Conservation (phyloP, 2,888 invertebrate species). For the Pseudococcus longispinus region DNA sequence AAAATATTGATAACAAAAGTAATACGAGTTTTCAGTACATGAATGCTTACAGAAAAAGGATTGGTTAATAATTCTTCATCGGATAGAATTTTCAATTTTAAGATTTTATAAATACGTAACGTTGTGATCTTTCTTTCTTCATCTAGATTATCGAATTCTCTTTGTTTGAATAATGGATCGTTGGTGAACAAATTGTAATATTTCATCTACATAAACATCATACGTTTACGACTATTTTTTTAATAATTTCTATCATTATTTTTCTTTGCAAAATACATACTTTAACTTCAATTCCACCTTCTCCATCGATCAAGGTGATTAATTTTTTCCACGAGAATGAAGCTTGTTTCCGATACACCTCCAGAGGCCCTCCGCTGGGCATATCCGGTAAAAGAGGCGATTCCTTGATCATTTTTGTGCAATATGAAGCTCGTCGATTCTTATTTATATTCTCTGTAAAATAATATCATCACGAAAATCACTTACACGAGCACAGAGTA, state of each 20-base stretch:
- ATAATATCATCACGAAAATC: constrained; percentile 19
- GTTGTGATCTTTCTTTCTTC: constrained; percentile 68
- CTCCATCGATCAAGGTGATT: constrained; percentile 66
- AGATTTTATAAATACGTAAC: constrained; percentile 71
- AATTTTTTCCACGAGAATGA: constrained; percentile 74
- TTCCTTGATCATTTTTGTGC: constrained; percentile 24
- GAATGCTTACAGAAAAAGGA: constrained; percentile 60
- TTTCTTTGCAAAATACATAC: constrained; percentile 62
- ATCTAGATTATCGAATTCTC: constrained; percentile 67
- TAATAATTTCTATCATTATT: constrained; percentile 64
- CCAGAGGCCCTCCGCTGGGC: constrained; percentile 70
- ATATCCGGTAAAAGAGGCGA: constrained; percentile 64
- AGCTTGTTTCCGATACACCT: constrained; percentile 70
- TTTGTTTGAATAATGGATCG: constrained; percentile 69
- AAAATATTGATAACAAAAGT: background rate
- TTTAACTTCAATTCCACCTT: constrained; percentile 66
- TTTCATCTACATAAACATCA: constrained; percentile 64
- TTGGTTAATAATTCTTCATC: constrained; percentile 65
- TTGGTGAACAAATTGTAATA: constrained; percentile 69
- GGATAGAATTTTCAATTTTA: constrained; percentile 71
- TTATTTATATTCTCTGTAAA: background rate
- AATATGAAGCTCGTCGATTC: background rate
- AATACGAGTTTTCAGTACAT: background rate
- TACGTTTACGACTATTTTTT: background rate
- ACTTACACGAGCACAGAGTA: background rate